A percentile compares a stretch with the other conserved stretches of the same genome.
Conservation (phyloP, 2,797 vertebrate genomes). For the Pseudopleuronectes americanus region DNA sequence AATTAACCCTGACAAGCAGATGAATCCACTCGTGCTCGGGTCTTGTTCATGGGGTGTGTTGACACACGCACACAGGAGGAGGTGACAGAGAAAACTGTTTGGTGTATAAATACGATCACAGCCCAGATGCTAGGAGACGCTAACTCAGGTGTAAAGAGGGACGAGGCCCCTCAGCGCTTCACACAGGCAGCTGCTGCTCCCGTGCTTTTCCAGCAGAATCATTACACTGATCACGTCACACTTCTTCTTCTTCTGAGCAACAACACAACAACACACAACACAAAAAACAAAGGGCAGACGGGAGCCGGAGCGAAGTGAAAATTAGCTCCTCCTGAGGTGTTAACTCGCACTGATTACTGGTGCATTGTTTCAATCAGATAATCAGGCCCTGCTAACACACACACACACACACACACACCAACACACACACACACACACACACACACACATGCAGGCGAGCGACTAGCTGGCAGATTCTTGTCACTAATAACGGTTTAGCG, state of each 20-base stretch:
- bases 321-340: slow-evolving; percentile 50
- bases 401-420: slow-evolving; percentile 14
- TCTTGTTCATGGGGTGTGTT: no score
- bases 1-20: no score
- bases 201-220: slow-evolving; percentile 5
- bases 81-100: no score
- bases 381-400: slow-evolving; percentile 30
- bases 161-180: not conserved
- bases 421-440: slow-evolving; percentile 22
- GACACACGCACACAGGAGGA: no score
- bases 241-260: slow-evolving; percentile 14
- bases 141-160: slow-evolving; percentile 12
- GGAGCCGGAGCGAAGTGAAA: slow-evolving; percentile 38
- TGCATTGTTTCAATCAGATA: slow-evolving; percentile 48
- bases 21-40: no score
- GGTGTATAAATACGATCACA: no score
- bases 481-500: slow-evolving; percentile 73
- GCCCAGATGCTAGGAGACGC: not conserved
- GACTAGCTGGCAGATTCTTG: slow-evolving; percentile 66
- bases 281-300: slow-evolving; percentile 5
- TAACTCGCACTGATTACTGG: slow-evolving; percentile 47
- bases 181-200: slow-evolving; percentile 8
- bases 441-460: slow-evolving; percentile 2
- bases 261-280: slow-evolving; percentile 20
- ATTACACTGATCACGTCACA: slow-evolving; percentile 39